Evolutionary conservation across 2,888 invertebrate genomes (phyloP).

Genomic region (Xestia xanthographa): DNA sequence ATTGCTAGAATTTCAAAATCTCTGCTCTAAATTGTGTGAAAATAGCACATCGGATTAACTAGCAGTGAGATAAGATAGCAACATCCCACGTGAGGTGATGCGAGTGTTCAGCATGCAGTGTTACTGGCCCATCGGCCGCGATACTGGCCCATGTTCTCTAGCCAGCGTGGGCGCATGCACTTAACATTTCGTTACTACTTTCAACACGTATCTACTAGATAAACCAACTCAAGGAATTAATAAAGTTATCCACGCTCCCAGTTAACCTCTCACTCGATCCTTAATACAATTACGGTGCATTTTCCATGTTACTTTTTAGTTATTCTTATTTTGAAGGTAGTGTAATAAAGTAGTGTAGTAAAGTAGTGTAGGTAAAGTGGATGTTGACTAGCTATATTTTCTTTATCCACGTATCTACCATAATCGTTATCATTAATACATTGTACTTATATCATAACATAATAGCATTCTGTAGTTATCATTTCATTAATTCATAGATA

Average conservation of each 20-base stretch:
- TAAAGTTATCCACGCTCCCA: constrained; percentile 78
- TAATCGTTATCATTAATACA: constrained; percentile 30
- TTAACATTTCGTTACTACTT: constrained; percentile 83
- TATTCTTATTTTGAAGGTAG: constrained; percentile 16
- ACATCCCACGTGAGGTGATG: constrained; percentile 79
- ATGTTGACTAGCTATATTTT: constrained; percentile 10
- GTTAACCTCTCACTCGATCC: constrained; percentile 66
- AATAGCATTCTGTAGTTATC: constrained; percentile 28
- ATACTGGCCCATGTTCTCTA: constrained; percentile 48
- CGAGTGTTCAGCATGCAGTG: constrained; percentile 57
- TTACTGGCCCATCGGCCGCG: constrained; percentile 25
- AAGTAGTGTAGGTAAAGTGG: background rate
- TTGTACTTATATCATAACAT: constrained; percentile 20
- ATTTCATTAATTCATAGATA: constrained; percentile 35
- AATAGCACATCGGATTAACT: constrained; percentile 83
- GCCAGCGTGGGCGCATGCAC: constrained; percentile 82
- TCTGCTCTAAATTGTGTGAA: constrained; percentile 79
- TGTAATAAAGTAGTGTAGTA: no score
- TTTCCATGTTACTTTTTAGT: constrained; percentile 1
- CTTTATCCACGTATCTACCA: constrained; percentile 28
- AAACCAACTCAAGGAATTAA: constrained; percentile 76
- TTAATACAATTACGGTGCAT: constrained; percentile 39
- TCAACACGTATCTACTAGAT: constrained; percentile 81
- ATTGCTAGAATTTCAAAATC: constrained; percentile 76
- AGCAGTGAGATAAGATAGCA: constrained; percentile 86